Percentiles rank a stretch among this genome's conserved stretches.
Evolutionary conservation across 2,797 vertebrate species (phyloP).

Genomic region (Mastacembelus armatus): DNA sequence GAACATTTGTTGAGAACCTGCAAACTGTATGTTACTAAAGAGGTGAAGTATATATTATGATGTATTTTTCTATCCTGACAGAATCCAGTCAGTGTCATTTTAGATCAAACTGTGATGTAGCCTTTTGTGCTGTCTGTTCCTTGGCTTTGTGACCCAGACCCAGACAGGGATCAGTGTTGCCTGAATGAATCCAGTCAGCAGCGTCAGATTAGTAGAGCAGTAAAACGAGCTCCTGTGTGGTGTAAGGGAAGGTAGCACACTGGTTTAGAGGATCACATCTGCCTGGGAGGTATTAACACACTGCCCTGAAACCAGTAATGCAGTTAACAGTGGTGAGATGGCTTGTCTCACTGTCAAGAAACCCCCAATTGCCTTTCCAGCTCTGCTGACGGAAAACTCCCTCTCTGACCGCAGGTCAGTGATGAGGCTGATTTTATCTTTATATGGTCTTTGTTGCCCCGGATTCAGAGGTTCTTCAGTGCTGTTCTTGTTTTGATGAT

Average conservation of each 20-base stretch:
- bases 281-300: constrained; percentile 46
- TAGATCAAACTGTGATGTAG: constrained; percentile 27
- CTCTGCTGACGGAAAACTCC: constrained; percentile 12
- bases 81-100: too few species aligned
- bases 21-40: too few species aligned
- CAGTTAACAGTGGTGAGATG: constrained; percentile 48
- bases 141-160: constrained; percentile 51
- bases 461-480: neutral
- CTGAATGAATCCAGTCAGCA: constrained; percentile 58
- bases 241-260: constrained; percentile 4
- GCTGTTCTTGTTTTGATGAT: neutral
- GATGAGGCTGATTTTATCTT: constrained; percentile 1
- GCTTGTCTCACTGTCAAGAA: constrained; percentile 14
- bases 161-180: constrained; percentile 55
- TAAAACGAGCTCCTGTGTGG: constrained; percentile 35
- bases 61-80: neutral
- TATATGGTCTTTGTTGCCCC: neutral
- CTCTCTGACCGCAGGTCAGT: neutral
- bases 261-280: constrained; percentile 42
- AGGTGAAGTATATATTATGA: neutral
- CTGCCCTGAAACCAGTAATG: constrained; percentile 42
- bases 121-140: constrained; percentile 21
- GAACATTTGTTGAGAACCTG: too few species aligned
- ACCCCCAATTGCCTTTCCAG: constrained; percentile 6
- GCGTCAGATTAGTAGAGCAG: constrained; percentile 60